Evolutionary conservation across 2,888 invertebrate species (phyloP), one percentile per base, ranked within the genome.

Genomic region (Cheilosia impressa): DNA sequence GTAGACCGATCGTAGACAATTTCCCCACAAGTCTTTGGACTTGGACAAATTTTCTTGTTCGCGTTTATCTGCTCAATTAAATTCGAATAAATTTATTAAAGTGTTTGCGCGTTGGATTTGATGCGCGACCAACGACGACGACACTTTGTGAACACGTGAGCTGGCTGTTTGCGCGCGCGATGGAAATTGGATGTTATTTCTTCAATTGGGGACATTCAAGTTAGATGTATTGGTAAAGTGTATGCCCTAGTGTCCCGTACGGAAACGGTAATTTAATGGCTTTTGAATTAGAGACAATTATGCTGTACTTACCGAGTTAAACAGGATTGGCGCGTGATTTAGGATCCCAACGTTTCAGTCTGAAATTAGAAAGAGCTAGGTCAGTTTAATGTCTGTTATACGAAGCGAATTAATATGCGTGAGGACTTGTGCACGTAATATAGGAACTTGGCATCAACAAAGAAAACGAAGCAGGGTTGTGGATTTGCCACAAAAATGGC

Each of bases 1-100:
- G 77, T 50, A 85, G 85, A 81, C 77, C 31, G 85, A 81, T 81
- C 65, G 85, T 45, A 76, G 81, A 77, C 76, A 57, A 68, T 58
- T 73, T 71, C 58, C 58, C 55, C 55, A 6, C 52, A 27, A 60
- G 27, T 72, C 38, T 24, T 41, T 53, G 62, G 31, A 9, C 19
- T 55, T 66, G n/a, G n/a, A 47, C 47, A 57, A 4, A 38, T 50
- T 55, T 66, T 52, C 63, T 78, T 38, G 69, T 75, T 58, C 58
- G 66, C 69, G 38, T 76, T 76, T 80, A 22, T 66, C 31, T 57
- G 24, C 58, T 66, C 58, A 60, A 75, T 71, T 69, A 43, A 65
- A 73, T 52, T 76, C 62, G 63, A 76, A 76, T 76, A 58, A 76
- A 71, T 71, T 76, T 69, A 63, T 80, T 72, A 38, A 73, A 80